Percentiles rank a stretch among this genome's conserved stretches.
Conservation (phyloP, 2,888 invertebrate species). For the Apamea crenata region DNA sequence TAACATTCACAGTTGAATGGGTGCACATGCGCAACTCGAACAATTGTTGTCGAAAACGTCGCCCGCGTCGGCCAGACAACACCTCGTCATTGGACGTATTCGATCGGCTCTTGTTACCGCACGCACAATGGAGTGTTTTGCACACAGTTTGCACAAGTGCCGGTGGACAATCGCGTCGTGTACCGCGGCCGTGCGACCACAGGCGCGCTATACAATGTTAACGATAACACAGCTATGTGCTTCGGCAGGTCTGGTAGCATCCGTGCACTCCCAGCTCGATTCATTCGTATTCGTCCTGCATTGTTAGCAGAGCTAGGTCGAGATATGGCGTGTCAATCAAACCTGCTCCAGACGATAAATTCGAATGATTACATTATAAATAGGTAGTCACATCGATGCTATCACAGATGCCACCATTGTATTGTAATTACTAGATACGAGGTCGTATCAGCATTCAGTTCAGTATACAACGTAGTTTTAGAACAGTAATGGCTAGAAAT, state of each 20-base stretch:
- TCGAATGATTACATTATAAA: conserved; percentile 49
- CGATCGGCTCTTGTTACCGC: conserved; percentile 67
- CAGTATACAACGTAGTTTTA: conserved; percentile 2
- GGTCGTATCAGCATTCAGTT: conserved; percentile 31
- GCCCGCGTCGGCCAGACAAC: conserved; percentile 55
- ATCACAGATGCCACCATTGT: conserved; percentile 59
- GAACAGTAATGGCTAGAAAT: conserved; percentile 16
- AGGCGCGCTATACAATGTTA: conserved; percentile 27
- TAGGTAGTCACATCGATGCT: conserved; percentile 32
- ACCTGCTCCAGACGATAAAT: conserved; percentile 51
- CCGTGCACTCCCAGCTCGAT: conserved; percentile 19
- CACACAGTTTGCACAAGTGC: conserved; percentile 81
- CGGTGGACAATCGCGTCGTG: conserved; percentile 71
- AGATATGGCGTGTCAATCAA: conserved; percentile 54
- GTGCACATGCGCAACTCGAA: conserved; percentile 54
- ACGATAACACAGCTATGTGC: conserved; percentile 30
- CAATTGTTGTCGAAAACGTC: conserved; percentile 68
- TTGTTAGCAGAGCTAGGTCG: conserved; percentile 23
- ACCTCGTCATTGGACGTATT: conserved; percentile 65
- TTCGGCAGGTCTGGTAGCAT: conserved; percentile 13
- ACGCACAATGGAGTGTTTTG: conserved; percentile 80
- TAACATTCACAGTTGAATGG: conserved; percentile 60
- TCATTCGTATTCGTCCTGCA: conserved; percentile 25
- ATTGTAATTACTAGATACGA: conserved; percentile 60
- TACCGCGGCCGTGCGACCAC: conserved; percentile 35